phyloP scores from a whole-genome alignment of 2,797 vertebrate species.

The Dallia pectoralis region DNA sequence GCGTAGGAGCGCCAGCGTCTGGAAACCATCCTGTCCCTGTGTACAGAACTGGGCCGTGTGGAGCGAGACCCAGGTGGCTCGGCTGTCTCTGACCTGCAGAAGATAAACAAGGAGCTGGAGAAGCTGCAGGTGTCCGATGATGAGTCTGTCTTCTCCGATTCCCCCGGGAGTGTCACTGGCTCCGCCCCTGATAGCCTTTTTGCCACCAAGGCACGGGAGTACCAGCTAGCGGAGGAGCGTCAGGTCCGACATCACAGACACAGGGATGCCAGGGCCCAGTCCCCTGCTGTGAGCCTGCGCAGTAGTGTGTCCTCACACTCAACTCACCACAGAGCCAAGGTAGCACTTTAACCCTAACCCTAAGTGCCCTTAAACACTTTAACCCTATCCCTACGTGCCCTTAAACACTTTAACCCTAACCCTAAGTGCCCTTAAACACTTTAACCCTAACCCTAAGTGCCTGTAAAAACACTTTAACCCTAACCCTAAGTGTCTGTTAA shows the following conservation, averaged over 20 bases:
- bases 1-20: constrained; percentile 89
- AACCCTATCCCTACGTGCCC: too few relatives aligned
- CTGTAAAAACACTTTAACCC: too few relatives aligned
- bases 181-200: constrained; percentile 64
- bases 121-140: constrained; percentile 91
- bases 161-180: constrained; percentile 50
- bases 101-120: constrained; percentile 93
- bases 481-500: too few relatives aligned
- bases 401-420: constrained; percentile 19
- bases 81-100: constrained; percentile 87
- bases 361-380: too few relatives aligned
- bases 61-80: constrained; percentile 67
- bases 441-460: too few relatives aligned
- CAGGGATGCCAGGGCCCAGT: constrained; percentile 61
- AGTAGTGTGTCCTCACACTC: constrained; percentile 64
- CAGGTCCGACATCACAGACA: constrained; percentile 55
- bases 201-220: constrained; percentile 67
- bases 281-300: constrained; percentile 63
- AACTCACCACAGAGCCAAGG: constrained; percentile 67
- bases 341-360: constrained; percentile 35
- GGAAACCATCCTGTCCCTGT: constrained; percentile 90
- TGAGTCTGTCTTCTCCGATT: constrained; percentile 87
- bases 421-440: constrained; percentile 29
- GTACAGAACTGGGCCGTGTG: constrained; percentile 81
- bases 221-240: constrained; percentile 56